Percentiles rank a stretch among this genome's conserved stretches.
Conservation (phyloP, 2,888 invertebrate genomes). For the Drosophila tanythrix region DNA sequence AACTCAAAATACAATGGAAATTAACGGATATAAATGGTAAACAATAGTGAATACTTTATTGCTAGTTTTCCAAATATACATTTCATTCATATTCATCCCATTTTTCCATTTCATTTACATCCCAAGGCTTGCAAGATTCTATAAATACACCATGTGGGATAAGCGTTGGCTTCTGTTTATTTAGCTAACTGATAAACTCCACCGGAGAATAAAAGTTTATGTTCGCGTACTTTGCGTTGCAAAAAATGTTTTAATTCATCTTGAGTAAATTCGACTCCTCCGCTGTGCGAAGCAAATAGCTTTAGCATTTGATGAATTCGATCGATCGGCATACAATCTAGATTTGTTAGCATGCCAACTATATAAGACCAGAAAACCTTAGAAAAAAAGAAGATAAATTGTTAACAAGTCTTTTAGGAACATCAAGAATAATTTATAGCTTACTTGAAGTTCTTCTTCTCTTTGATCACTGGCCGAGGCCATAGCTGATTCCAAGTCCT, state of each 20-base stretch:
- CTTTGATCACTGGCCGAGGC: conserved; percentile 97
- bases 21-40: not conserved
- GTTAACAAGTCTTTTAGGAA: not conserved
- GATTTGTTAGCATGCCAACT: conserved; percentile 97
- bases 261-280: conserved; percentile 94
- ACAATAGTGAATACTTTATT: not conserved
- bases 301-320: conserved; percentile 98
- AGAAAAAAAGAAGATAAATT: not conserved
- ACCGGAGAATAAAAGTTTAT: conserved; percentile 93
- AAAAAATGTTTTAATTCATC: conserved; percentile 95
- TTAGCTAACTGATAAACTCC: conserved; percentile 96
- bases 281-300: conserved; percentile 97
- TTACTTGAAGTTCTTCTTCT: conserved; percentile 95
- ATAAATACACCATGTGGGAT: not conserved
- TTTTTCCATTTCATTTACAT: not conserved
- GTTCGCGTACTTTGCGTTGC: conserved; percentile 96
- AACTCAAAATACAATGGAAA: not conserved
- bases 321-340: conserved; percentile 95
- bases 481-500: conserved; percentile 96
- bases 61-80: not conserved
- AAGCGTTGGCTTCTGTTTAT: conserved; percentile 53
- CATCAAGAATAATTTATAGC: not conserved
- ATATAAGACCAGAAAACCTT: conserved; percentile 96
- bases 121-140: not conserved
- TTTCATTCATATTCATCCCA: not conserved